Evolutionary conservation across 2,888 invertebrate genomes (phyloP).

Genomic region (Lasioglossum oenotherae): DNA sequence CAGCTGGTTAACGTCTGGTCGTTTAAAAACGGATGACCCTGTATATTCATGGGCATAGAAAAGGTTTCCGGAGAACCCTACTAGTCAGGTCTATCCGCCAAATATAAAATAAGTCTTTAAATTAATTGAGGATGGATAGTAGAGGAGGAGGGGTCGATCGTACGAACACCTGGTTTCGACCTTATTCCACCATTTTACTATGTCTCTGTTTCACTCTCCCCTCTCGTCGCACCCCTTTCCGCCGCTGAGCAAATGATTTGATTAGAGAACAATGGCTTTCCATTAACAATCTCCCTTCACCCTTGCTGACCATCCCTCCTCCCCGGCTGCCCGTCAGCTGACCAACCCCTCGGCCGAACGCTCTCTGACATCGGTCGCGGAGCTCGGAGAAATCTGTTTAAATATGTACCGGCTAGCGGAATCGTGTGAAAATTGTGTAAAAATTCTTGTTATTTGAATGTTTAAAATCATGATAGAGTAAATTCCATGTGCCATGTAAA

Average conservation of each 20-base stretch:
- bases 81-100: neutral
- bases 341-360: conserved; percentile 64
- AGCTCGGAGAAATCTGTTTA: conserved; percentile 60
- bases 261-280: conserved; percentile 84
- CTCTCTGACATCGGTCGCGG: conserved; percentile 39
- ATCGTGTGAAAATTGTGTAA: neutral
- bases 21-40: too few relatives aligned
- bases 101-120: conserved; percentile 7
- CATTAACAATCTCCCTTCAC: conserved; percentile 80
- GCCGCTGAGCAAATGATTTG: conserved; percentile 83
- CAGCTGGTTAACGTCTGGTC: too few relatives aligned
- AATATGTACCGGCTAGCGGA: conserved; percentile 47
- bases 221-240: conserved; percentile 67
- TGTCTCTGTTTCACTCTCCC: conserved; percentile 34
- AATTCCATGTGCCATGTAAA: too few relatives aligned
- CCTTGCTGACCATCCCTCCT: conserved; percentile 54
- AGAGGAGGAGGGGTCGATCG: conserved; percentile 35
- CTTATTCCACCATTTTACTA: conserved; percentile 46
- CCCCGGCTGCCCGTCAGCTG: conserved; percentile 79
- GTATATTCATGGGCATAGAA: neutral
- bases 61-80: neutral
- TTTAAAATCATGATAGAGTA: too few relatives aligned
- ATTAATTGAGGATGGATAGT: conserved; percentile 13
- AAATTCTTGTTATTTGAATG: neutral
- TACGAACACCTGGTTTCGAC: conserved; percentile 59